Percentiles rank a stretch among this genome's conserved stretches.
These are phyloP conservation scores for Ditylenchus dipsaci DNA, from an alignment of 1,140 invertebrate species.

Conservation along the genomic window DNA sequence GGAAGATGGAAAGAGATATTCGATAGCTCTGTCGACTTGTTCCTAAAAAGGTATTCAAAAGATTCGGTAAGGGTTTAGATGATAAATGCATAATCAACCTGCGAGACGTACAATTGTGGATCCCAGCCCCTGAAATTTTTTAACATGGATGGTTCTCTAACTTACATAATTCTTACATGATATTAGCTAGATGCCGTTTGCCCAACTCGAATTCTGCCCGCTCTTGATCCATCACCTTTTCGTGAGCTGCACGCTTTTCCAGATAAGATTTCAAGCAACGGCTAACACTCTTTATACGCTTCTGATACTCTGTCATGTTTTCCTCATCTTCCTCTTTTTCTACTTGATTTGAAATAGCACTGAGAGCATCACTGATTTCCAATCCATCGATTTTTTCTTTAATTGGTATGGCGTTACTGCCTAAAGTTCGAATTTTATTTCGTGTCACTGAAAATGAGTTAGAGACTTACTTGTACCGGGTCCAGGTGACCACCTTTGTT, in stretches of 20 bases:
- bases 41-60: constrained; percentile 13
- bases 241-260: constrained; percentile 32
- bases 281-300: not conserved
- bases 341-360: not conserved
- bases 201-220: constrained; percentile 79
- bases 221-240: constrained; percentile 69
- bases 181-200: constrained; percentile 89
- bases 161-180: constrained; percentile 68
- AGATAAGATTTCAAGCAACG: constrained; percentile 44
- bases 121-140: not conserved
- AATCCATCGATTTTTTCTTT: too few relatives aligned
- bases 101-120: not conserved
- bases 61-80: constrained; percentile 68
- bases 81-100: constrained; percentile 73
- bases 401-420: not conserved
- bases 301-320: not conserved
- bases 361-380: not conserved
- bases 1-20: constrained; percentile 57
- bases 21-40: constrained; percentile 41
- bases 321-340: not conserved
- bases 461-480: not conserved
- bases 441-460: not conserved
- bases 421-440: not conserved
- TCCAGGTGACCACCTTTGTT: too few relatives aligned
- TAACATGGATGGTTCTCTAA: not conserved